These are phyloP conservation scores for Alsophila aescularia DNA, from an alignment of 2,888 invertebrate genomes.

Conservation along the genomic window DNA sequence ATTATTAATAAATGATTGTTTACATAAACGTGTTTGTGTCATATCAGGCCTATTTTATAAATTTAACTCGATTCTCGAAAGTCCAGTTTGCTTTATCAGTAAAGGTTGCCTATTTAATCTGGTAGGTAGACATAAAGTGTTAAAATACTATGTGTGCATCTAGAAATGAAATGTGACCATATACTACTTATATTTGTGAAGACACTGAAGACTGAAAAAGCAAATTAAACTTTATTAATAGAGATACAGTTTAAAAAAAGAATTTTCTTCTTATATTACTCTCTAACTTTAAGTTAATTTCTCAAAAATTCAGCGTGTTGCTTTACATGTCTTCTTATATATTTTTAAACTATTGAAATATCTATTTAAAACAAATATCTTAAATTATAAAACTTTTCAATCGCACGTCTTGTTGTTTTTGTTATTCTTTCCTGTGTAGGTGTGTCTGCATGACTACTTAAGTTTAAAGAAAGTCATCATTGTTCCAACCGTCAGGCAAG, in stretches of 20 bases:
- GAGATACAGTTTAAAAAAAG: background rate
- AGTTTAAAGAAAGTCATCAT: slow-evolving; percentile 47
- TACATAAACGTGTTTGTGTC: background rate
- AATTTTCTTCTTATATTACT: too few species aligned
- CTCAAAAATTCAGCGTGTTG: background rate
- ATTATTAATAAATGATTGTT: background rate
- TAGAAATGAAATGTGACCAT: too few species aligned
- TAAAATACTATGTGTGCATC: too few species aligned
- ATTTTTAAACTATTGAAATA: too few species aligned
- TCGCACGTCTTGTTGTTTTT: slow-evolving; percentile 32
- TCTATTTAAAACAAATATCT: too few species aligned
- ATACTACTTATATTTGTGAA: too few species aligned
- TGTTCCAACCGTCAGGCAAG: slow-evolving; percentile 55
- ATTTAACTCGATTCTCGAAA: background rate
- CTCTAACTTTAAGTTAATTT: background rate
- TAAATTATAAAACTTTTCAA: slow-evolving; percentile 33
- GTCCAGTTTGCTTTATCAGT: background rate
- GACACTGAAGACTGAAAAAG: too few species aligned
- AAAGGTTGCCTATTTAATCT: background rate
- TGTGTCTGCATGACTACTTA: slow-evolving; percentile 3
- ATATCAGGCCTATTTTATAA: slow-evolving; percentile 7
- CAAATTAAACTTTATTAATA: too few species aligned
- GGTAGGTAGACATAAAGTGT: too few species aligned
- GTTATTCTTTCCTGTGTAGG: slow-evolving; percentile 9
- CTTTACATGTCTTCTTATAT: slow-evolving; percentile 17